Conservation (phyloP, 2,888 invertebrate species). For the Nomada lathburiana region DNA sequence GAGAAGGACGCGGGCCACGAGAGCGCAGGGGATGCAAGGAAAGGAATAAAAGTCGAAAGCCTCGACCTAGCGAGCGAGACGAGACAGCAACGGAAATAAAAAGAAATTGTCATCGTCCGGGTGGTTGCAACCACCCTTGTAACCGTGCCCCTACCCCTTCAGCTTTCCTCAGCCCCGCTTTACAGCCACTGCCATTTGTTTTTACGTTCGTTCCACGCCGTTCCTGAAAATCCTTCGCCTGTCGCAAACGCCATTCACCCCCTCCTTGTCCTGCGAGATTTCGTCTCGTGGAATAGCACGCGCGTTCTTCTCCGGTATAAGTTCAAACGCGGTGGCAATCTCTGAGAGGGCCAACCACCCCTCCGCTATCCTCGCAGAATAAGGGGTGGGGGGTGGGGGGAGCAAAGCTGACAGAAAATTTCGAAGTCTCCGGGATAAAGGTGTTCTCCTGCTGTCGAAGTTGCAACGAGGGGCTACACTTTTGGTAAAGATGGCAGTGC, state of each 20-base stretch:
- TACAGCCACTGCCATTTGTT: conserved; percentile 75
- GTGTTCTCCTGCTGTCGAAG: conserved; percentile 17
- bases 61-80: conserved; percentile 49
- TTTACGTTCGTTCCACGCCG: conserved; percentile 73
- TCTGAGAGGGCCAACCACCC: background rate
- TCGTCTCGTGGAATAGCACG: conserved; percentile 27
- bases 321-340: conserved; percentile 58
- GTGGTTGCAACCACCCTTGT: conserved; percentile 70
- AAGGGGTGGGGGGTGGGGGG: conserved; percentile 24
- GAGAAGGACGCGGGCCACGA: background rate
- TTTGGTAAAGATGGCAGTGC: background rate
- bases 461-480: background rate
- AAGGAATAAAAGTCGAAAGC: conserved; percentile 58
- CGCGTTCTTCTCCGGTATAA: conserved; percentile 28
- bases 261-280: conserved; percentile 58
- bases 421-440: conserved; percentile 54
- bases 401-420: conserved; percentile 62
- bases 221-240: conserved; percentile 68
- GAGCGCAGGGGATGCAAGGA: conserved; percentile 17
- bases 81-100: conserved; percentile 74
- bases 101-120: conserved; percentile 80
- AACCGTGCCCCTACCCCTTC: conserved; percentile 47
- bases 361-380: conserved; percentile 13
- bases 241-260: conserved; percentile 43
- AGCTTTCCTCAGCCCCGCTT: conserved; percentile 47